A percentile compares a stretch with the other conserved stretches of the same genome.
These are phyloP conservation scores for Incurvaria masculella DNA, from an alignment of 2,888 invertebrate genomes.

Conservation along the genomic window DNA sequence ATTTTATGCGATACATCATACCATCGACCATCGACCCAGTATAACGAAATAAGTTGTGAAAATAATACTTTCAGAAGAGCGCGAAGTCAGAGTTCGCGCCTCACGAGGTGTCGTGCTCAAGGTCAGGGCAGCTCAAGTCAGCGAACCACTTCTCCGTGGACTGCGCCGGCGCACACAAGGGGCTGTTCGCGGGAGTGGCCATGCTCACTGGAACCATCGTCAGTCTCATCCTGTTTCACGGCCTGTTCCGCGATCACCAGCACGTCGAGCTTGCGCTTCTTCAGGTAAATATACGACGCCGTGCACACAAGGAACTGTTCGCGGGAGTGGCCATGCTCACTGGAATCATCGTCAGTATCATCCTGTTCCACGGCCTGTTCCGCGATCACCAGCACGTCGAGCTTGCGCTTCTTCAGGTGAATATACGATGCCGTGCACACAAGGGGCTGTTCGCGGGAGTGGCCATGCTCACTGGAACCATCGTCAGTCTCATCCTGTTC, in stretches of 20 bases:
- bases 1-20: too few relatives aligned
- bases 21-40: too few relatives aligned
- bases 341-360: slow-evolving; percentile 66
- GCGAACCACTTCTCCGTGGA: slow-evolving; percentile 64
- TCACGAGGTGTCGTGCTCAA: slow-evolving; percentile 16
- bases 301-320: slow-evolving; percentile 68
- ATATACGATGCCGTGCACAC: slow-evolving; percentile 47
- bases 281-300: slow-evolving; percentile 37
- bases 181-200: slow-evolving; percentile 63
- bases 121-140: slow-evolving; percentile 34
- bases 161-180: slow-evolving; percentile 70
- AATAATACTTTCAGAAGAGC: slow-evolving; percentile 5
- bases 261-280: slow-evolving; percentile 59
- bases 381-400: slow-evolving; percentile 49
- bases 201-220: slow-evolving; percentile 67
- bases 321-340: slow-evolving; percentile 64
- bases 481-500: slow-evolving; percentile 68
- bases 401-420: slow-evolving; percentile 61
- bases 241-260: slow-evolving; percentile 52
- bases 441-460: slow-evolving; percentile 65
- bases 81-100: not conserved
- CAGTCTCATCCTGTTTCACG: slow-evolving; percentile 69
- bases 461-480: slow-evolving; percentile 64
- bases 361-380: slow-evolving; percentile 68
- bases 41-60: not conserved